phyloP scores from a whole-genome alignment of 2,113 vertebrate genomes.

The Lepus timidus region DNA sequence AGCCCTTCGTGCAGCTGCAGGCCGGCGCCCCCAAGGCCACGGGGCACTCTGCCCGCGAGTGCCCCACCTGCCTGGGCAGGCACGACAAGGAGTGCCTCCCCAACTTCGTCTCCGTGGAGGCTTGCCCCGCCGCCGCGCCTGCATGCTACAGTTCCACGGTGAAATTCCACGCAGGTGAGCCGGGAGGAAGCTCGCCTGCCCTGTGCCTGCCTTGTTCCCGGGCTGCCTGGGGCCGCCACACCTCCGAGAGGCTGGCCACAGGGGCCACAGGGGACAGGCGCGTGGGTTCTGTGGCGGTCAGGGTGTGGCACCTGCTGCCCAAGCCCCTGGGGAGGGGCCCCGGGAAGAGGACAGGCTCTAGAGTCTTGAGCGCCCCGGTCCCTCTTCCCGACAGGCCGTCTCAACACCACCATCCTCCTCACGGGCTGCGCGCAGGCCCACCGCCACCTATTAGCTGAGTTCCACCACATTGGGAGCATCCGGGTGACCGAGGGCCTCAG shows the following conservation, averaged over 20 bases:
- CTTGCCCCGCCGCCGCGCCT: not conserved
- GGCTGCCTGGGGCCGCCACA: not conserved
- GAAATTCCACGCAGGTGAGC: constrained; percentile 75
- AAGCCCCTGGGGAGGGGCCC: not conserved
- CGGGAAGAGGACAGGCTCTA: not conserved
- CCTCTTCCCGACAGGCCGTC: constrained; percentile 61
- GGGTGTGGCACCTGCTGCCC: not conserved
- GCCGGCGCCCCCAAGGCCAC: not conserved
- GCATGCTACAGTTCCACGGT: constrained; percentile 73
- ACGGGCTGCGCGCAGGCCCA: constrained; percentile 70
- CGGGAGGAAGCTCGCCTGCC: not conserved
- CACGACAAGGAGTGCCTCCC: constrained; percentile 60
- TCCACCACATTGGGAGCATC: constrained; percentile 74
- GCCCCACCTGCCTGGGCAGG: constrained; percentile 68
- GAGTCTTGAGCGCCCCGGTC: not conserved
- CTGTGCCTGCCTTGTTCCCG: not conserved
- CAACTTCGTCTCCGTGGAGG: constrained; percentile 15
- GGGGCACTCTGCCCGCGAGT: not conserved
- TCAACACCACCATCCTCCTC: constrained; percentile 77
- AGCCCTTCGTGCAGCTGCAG: constrained; percentile 65
- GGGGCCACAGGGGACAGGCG: not conserved
- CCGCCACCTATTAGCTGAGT: constrained; percentile 14
- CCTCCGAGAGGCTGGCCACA: not conserved
- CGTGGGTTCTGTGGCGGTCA: not conserved
- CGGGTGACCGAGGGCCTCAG: constrained; percentile 71